Conservation (phyloP, 2,888 invertebrate genomes). For the Vanessa cardui region DNA sequence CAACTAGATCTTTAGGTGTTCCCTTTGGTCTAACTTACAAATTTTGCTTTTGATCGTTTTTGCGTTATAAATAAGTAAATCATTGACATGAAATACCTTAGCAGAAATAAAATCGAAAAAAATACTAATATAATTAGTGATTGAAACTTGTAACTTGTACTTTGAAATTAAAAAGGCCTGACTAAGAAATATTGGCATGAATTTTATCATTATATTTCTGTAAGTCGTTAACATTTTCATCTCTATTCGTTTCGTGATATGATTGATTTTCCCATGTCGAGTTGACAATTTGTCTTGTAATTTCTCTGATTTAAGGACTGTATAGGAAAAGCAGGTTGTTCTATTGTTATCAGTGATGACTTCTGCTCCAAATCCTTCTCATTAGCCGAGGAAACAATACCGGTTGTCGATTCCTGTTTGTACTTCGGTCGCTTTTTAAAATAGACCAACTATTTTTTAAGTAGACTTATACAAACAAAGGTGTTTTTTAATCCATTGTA, state of each 20-base stretch:
- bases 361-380: conserved; percentile 41
- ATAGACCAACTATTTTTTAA: conserved; percentile 5
- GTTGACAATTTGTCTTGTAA: neutral
- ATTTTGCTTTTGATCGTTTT: no score
- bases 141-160: no score
- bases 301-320: neutral
- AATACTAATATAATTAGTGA: no score
- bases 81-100: no score
- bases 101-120: no score
- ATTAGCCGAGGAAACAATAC: conserved; percentile 37
- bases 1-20: no score
- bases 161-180: no score
- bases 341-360: conserved; percentile 33
- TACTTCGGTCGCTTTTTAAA: conserved; percentile 2
- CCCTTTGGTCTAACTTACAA: no score
- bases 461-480: conserved; percentile 2
- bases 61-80: no score
- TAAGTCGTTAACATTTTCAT: neutral
- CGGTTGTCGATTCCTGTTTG: conserved; percentile 16
- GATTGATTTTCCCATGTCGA: neutral
- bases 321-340: conserved; percentile 15
- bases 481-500: no score
- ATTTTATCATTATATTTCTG: neutral
- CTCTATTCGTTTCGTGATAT: neutral
- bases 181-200: no score